These are phyloP conservation scores for Stenolophus ochropezus DNA, from an alignment of 2,888 invertebrate genomes.

Conservation along the genomic window DNA sequence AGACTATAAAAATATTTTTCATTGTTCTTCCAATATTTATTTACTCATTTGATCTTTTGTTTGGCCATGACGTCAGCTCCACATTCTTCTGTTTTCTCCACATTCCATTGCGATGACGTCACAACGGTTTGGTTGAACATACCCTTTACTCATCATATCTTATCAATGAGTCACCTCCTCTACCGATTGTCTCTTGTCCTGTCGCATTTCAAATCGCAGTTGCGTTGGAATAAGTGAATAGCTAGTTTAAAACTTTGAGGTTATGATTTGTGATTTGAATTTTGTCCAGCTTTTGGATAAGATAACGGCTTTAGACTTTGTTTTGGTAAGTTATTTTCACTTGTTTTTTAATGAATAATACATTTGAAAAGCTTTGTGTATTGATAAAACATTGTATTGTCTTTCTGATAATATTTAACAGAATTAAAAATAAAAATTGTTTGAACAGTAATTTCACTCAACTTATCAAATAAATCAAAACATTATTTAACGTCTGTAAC, in stretches of 20 bases:
- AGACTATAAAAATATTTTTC: too few species aligned
- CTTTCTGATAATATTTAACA: too few species aligned
- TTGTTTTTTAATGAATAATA: not conserved
- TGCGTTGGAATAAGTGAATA: too few species aligned
- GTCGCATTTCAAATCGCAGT: not conserved
- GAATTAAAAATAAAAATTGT: too few species aligned
- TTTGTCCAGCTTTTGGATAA: not conserved
- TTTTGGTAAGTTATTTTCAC: not conserved
- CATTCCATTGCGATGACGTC: conserved; percentile 28
- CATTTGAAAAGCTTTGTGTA: not conserved
- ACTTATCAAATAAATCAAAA: too few species aligned
- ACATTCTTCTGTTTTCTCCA: not conserved
- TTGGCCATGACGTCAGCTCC: not conserved
- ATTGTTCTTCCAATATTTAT: too few species aligned
- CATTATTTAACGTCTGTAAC: too few species aligned
- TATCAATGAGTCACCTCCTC: conserved; percentile 28
- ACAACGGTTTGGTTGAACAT: conserved; percentile 27
- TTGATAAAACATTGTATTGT: too few species aligned
- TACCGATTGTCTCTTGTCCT: not conserved
- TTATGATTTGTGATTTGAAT: not conserved
- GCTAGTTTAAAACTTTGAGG: too few species aligned
- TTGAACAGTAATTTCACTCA: too few species aligned
- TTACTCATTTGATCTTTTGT: not conserved
- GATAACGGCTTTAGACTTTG: not conserved
- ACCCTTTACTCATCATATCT: conserved; percentile 39